Conservation (phyloP, 2,888 invertebrate species). For the Drosophila nigricruria region DNA sequence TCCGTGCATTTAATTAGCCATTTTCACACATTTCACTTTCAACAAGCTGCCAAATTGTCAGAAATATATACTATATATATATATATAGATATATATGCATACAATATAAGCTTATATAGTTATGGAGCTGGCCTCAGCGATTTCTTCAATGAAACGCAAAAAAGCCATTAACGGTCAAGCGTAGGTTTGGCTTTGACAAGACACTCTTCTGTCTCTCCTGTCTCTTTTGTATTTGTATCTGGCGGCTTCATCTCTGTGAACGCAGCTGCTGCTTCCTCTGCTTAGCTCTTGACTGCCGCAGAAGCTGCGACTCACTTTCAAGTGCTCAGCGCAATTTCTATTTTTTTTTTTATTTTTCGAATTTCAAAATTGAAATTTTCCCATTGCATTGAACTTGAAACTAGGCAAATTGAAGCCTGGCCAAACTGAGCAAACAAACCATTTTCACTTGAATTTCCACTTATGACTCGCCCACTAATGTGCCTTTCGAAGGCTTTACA, state of each 20-base stretch:
- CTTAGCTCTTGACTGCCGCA: constrained; percentile 22
- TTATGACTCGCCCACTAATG: constrained; percentile 41
- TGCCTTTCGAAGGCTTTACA: constrained; percentile 16
- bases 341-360: constrained; percentile 20
- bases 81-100: constrained; percentile 19
- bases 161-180: constrained; percentile 74
- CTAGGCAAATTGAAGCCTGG: constrained; percentile 25
- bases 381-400: constrained; percentile 75
- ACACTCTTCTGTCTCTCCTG: constrained; percentile 31
- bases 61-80: constrained; percentile 26
- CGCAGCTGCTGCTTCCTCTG: constrained; percentile 57
- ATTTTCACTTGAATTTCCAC: constrained; percentile 58
- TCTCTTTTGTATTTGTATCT: constrained; percentile 36
- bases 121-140: constrained; percentile 23
- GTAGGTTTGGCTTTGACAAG: constrained; percentile 71
- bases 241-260: constrained; percentile 41
- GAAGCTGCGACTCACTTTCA: constrained; percentile 67
- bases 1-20: constrained; percentile 76
- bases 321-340: constrained; percentile 66
- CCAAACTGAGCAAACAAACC: constrained; percentile 34
- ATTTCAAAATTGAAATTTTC: constrained; percentile 68
- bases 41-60: constrained; percentile 78
- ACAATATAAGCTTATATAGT: constrained; percentile 11
- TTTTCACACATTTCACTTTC: constrained; percentile 82
- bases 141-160: constrained; percentile 78